phyloP scores from a whole-genome alignment of 2,113 vertebrate species.

The Arenaria interpres region DNA sequence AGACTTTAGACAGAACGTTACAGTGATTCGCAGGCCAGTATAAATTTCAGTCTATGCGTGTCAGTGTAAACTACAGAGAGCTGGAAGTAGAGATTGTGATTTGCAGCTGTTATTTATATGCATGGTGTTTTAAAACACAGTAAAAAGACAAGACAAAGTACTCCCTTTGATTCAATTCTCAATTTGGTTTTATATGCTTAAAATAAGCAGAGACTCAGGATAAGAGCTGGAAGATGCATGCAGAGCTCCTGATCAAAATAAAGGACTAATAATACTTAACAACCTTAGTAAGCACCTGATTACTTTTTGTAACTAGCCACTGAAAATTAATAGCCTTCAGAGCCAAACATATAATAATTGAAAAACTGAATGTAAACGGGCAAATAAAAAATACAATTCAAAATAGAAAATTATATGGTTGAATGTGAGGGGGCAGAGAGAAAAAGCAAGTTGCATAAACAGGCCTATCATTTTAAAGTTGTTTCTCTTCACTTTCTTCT shows the following conservation, averaged over 20 bases:
- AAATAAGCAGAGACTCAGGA: neutral
- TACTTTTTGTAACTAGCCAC: neutral
- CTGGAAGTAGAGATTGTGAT: neutral
- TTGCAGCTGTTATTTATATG: neutral
- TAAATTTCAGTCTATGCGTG: neutral
- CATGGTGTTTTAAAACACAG: neutral
- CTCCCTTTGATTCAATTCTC: neutral
- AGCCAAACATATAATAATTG: neutral
- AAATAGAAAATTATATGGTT: neutral
- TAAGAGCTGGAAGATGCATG: neutral
- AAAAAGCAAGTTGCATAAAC: neutral
- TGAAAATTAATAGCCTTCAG: neutral
- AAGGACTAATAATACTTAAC: neutral
- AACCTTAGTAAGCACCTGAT: neutral
- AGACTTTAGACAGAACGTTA: neutral
- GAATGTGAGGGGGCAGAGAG: neutral
- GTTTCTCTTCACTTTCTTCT: neutral
- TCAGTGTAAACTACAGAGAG: neutral
- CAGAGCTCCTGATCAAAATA: neutral
- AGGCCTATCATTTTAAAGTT: neutral
- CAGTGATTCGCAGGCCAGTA: neutral
- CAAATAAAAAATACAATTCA: neutral
- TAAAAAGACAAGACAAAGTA: neutral
- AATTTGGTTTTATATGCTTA: neutral
- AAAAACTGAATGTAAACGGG: neutral